phyloP scores from a whole-genome alignment of 2,888 invertebrate genomes.

The Drosophila picticornis region DNA sequence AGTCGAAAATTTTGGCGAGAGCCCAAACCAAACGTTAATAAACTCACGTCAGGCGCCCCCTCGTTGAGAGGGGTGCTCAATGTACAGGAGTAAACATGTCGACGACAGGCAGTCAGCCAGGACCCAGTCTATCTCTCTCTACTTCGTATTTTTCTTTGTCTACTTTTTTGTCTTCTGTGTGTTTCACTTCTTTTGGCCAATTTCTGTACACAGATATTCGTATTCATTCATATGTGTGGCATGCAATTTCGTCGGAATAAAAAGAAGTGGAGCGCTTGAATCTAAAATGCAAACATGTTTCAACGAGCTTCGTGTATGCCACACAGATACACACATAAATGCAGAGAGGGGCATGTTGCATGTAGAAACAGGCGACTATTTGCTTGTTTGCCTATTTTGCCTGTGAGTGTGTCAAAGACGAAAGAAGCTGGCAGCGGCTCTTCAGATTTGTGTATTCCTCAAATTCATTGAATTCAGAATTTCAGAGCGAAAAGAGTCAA shows the following conservation, averaged over 20 bases:
- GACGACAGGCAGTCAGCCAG: slow-evolving; percentile 30
- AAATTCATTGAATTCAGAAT: slow-evolving; percentile 69
- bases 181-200: slow-evolving; percentile 15
- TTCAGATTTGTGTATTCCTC: slow-evolving; percentile 61
- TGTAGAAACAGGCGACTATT: neutral
- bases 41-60: slow-evolving; percentile 45
- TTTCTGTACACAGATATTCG: slow-evolving; percentile 3
- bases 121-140: slow-evolving; percentile 8
- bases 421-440: slow-evolving; percentile 26
- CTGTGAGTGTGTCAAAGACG: slow-evolving; percentile 59
- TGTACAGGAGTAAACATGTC: slow-evolving; percentile 73
- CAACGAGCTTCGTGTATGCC: slow-evolving; percentile 15
- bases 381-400: slow-evolving; percentile 55
- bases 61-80: slow-evolving; percentile 48
- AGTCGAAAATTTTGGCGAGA: slow-evolving; percentile 70
- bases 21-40: slow-evolving; percentile 75
- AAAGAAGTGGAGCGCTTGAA: slow-evolving; percentile 55
- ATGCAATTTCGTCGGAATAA: slow-evolving; percentile 42
- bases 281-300: slow-evolving; percentile 76
- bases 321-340: neutral
- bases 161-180: neutral
- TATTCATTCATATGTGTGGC: slow-evolving; percentile 18
- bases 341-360: neutral
- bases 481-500: slow-evolving; percentile 20
- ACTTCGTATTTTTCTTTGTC: neutral